Base-by-base conservation (phyloP, 2,888 invertebrate species). In the Myathropa florea region DNA sequence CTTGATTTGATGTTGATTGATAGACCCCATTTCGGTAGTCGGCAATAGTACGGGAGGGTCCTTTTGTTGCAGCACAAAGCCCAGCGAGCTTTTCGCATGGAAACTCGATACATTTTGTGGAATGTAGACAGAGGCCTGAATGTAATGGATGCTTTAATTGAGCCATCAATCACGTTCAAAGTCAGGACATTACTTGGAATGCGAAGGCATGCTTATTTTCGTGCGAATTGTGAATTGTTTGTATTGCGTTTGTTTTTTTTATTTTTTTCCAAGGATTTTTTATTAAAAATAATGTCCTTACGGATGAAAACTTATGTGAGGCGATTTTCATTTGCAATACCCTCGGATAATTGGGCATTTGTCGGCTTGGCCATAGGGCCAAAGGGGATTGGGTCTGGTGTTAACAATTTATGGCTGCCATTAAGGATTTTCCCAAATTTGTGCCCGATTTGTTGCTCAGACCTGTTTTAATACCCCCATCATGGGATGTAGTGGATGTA, bases 81-180 rank as follows among this genome's bases (percentile, higher is more conserved):
- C 36, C 36, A 36, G 36, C 14, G 21, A 12, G 12, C 23, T 60
- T 24, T 24, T 23, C 6, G 23, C 10, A 60, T 71, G 21, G 28
- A 46, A 21, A 46, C 21, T 28, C 23, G 18, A 60, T 33, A 53
- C 36, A 23, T 21, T 24, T 55, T 28, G n/a, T 26, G 60, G 46
- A 7, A 39, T 55, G 64, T 53, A 67, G 76, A 71, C 71, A 61
- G n/a, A 12, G 24, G 23, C 23, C 57, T 76, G 39, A 68, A 81
- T 71, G 71, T 81, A 84, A 72, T 76, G 76, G 76, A 36, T 39
- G 36, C 61, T 46, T 81, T 81, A 76, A 84, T 81, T 81, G 71
- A 67, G 67, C 67, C 71, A 84, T 84, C 84, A 76, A 84, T 84
- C 84, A 81, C 81, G 76, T 67, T 67, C 55, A 71, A 30, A 71